Conservation (phyloP, 2,113 vertebrate species). For the Scolopax mira region DNA sequence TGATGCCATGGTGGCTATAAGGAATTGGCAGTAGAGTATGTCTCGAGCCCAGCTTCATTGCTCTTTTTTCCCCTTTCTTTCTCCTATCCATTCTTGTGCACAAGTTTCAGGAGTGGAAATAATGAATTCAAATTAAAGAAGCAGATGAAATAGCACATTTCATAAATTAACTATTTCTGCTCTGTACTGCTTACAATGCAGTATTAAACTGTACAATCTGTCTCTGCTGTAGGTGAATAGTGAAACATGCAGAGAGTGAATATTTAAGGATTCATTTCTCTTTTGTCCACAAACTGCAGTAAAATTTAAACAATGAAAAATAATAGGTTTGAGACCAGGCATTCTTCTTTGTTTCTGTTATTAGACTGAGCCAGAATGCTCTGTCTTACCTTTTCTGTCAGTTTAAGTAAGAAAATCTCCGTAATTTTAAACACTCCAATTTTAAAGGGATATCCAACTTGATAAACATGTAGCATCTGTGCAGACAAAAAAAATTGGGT, state of each 20-base stretch:
- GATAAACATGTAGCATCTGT: background rate
- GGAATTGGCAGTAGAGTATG: background rate
- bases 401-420: background rate
- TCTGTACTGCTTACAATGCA: background rate
- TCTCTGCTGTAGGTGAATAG: background rate
- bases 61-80: background rate
- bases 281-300: conserved; percentile 2
- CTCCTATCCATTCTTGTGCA: background rate
- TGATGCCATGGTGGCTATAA: background rate
- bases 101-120: conserved; percentile 11
- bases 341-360: conserved; percentile 2
- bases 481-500: background rate
- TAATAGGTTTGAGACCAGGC: background rate
- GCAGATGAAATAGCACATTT: background rate
- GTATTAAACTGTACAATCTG: background rate
- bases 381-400: background rate
- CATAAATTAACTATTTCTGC: conserved; percentile 23
- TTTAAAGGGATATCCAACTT: background rate
- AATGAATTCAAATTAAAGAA: conserved; percentile 39
- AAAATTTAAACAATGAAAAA: conserved; percentile 35
- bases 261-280: conserved; percentile 1
- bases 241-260: background rate
- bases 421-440: background rate
- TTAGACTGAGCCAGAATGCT: background rate
- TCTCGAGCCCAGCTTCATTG: background rate